Evolutionary conservation across 2,888 invertebrate genomes (phyloP).

Genomic region (Scaptomyza caliginosa): DNA sequence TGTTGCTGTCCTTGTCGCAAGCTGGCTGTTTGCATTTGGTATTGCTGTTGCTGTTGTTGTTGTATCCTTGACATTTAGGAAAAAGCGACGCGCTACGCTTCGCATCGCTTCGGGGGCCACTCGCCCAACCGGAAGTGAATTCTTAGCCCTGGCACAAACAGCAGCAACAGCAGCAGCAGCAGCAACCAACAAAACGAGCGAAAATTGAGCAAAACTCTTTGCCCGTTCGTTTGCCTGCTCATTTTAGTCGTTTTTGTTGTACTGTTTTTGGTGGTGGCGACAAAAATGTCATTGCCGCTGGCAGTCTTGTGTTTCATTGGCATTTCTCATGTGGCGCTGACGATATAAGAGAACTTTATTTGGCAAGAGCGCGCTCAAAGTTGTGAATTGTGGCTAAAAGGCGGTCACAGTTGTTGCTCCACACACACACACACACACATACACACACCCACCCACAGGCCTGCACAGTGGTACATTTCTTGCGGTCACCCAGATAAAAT

Average conservation of each 20-base stretch:
- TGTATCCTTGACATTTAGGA: slow-evolving; percentile 73
- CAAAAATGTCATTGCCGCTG: slow-evolving; percentile 30
- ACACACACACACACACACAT: neutral
- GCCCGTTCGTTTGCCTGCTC: slow-evolving; percentile 16
- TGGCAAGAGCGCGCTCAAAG: slow-evolving; percentile 35
- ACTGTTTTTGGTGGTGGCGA: slow-evolving; percentile 33
- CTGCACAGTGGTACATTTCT: slow-evolving; percentile 46
- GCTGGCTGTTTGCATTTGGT: slow-evolving; percentile 17
- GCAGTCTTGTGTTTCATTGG: slow-evolving; percentile 13
- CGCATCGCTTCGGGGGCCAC: slow-evolving; percentile 29
- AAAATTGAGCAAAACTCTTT: slow-evolving; percentile 19
- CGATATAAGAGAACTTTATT: slow-evolving; percentile 44
- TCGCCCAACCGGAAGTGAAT: slow-evolving; percentile 42
- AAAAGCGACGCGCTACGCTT: slow-evolving; percentile 25
- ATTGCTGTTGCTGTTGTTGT: slow-evolving; percentile 26
- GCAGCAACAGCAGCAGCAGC: slow-evolving; percentile 5
- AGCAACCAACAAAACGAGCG: slow-evolving; percentile 15
- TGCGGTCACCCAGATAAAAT: slow-evolving; percentile 38
- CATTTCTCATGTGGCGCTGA: slow-evolving; percentile 4
- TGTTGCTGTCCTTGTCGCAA: slow-evolving; percentile 38
- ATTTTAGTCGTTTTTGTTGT: neutral
- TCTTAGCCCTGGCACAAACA: slow-evolving; percentile 19
- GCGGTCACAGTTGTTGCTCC: slow-evolving; percentile 16
- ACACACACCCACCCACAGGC: neutral
- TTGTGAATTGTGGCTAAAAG: slow-evolving; percentile 22